These are phyloP conservation scores for Sebastes itinus DNA, from an alignment of 2,797 vertebrate genomes.

Conservation along the genomic window DNA sequence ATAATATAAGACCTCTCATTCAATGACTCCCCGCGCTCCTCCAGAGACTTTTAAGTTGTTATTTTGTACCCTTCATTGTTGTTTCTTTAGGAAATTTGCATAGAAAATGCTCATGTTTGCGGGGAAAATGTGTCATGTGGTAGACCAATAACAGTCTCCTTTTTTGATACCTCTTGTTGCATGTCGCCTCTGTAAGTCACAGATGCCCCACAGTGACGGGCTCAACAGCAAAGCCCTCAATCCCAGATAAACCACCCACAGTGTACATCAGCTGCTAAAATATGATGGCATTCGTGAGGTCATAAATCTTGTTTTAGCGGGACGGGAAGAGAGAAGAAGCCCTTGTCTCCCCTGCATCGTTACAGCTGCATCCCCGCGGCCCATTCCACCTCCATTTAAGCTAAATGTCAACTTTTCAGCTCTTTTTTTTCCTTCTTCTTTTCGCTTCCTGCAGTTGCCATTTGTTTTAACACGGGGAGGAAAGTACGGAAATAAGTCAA, in stretches of 20 bases:
- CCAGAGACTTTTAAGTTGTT: conserved; percentile 26
- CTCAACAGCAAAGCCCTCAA: conserved; percentile 82
- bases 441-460: conserved; percentile 73
- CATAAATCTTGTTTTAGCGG: conserved; percentile 85
- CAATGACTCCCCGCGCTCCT: conserved; percentile 28
- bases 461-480: conserved; percentile 79
- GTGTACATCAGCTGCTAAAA: conserved; percentile 83
- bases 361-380: conserved; percentile 80
- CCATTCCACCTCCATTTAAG: conserved; percentile 85
- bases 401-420: conserved; percentile 86
- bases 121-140: neutral
- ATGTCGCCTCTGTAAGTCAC: conserved; percentile 72
- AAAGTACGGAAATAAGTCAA: conserved; percentile 80
- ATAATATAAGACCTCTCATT: conserved; percentile 49
- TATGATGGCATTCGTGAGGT: conserved; percentile 81
- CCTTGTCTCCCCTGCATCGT: conserved; percentile 79
- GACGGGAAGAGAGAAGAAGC: conserved; percentile 64
- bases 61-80: conserved; percentile 14
- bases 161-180: conserved; percentile 61
- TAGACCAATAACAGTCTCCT: conserved; percentile 33
- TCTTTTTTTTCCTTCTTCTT: conserved; percentile 44
- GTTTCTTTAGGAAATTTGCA: conserved; percentile 6
- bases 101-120: conserved; percentile 1
- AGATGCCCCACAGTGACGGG: conserved; percentile 75
- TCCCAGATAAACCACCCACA: conserved; percentile 84